These are phyloP conservation scores for Drosophila micromelanica DNA, from an alignment of 1,140 invertebrate species.

Conservation along the genomic window DNA sequence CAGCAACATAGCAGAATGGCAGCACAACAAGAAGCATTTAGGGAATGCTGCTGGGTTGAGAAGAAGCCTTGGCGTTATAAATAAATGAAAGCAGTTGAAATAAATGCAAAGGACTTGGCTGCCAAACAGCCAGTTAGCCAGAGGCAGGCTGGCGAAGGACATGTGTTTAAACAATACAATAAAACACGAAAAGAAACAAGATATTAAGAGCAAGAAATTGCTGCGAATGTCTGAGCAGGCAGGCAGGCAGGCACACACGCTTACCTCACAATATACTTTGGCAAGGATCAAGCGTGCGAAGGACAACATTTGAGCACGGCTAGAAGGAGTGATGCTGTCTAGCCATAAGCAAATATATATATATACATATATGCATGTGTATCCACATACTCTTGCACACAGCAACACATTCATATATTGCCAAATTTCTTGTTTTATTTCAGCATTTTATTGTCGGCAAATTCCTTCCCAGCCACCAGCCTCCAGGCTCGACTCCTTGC, in stretches of 20 bases:
- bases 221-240: constrained; percentile 44
- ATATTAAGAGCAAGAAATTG: constrained; percentile 77
- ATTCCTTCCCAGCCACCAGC: constrained; percentile 47
- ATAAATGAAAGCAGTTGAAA: constrained; percentile 75
- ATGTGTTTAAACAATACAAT: constrained; percentile 70
- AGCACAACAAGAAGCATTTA: constrained; percentile 65
- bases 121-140: constrained; percentile 15
- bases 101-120: constrained; percentile 69
- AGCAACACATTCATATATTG: neutral
- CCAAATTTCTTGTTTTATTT: constrained; percentile 80
- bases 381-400: constrained; percentile 20
- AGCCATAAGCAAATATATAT: constrained; percentile 62
- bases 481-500: constrained; percentile 30
- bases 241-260: constrained; percentile 28
- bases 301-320: constrained; percentile 60
- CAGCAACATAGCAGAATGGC: constrained; percentile 73
- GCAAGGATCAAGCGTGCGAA: constrained; percentile 67
- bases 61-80: constrained; percentile 64
- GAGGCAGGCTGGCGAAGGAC: constrained; percentile 51
- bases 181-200: constrained; percentile 64
- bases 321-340: constrained; percentile 78
- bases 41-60: constrained; percentile 24
- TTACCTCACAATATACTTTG: constrained; percentile 12
- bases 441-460: constrained; percentile 66
- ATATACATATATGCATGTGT: constrained; percentile 32